phyloP scores from a whole-genome alignment of 2,888 invertebrate species.

The Noctua pronuba region DNA sequence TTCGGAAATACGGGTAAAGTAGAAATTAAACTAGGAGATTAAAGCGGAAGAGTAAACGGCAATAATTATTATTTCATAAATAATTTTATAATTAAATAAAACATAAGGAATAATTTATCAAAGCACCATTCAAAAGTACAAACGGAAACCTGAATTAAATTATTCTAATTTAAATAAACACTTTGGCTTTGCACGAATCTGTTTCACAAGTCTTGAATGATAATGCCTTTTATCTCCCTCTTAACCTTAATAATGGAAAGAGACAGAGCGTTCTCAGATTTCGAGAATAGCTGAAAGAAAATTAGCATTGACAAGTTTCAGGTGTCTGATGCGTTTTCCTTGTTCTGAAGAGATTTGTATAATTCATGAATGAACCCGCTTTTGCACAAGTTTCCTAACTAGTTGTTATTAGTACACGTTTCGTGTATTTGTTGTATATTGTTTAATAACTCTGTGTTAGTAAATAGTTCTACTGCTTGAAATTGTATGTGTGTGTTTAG shows the following conservation, averaged over 20 bases:
- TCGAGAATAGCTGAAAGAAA: neutral
- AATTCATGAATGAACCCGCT: neutral
- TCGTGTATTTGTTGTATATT: neutral
- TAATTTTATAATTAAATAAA: neutral
- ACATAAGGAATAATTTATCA: neutral
- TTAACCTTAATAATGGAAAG: neutral
- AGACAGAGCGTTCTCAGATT: constrained; percentile 1
- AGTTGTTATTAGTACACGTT: neutral
- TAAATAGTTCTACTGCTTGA: neutral
- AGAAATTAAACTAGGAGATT: neutral
- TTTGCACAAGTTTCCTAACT: neutral
- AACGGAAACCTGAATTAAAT: constrained; percentile 20
- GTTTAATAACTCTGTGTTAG: neutral
- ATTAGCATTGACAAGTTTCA: constrained; percentile 7
- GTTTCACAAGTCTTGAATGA: constrained; percentile 24
- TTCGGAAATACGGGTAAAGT: neutral
- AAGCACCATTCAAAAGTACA: neutral
- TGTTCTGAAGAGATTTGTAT: neutral
- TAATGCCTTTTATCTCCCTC: constrained; percentile 4
- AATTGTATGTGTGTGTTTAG: neutral
- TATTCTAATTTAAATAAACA: constrained; percentile 45
- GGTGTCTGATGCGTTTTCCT: constrained; percentile 6
- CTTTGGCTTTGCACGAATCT: constrained; percentile 7
- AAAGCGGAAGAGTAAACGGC: neutral
- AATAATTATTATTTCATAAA: neutral